Conservation (phyloP, 2,797 vertebrate genomes). For the Sylvia borin region DNA sequence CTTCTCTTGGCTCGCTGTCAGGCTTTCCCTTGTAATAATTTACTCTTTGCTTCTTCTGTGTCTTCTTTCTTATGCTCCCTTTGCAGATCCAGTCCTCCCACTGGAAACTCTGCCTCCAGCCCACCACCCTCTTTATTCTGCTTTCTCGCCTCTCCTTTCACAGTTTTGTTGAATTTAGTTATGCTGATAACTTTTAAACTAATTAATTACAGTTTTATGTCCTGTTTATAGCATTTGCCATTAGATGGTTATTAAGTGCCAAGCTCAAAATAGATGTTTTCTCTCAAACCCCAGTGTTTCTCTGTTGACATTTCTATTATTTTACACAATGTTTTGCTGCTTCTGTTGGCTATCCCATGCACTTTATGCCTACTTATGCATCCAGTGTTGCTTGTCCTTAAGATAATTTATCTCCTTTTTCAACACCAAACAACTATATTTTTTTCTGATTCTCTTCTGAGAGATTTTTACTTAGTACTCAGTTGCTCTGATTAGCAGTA, state of each 20-base stretch:
- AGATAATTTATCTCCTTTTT: not conserved
- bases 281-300: not conserved
- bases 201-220: not conserved
- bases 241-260: not conserved
- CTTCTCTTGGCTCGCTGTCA: slow-evolving; percentile 10
- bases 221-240: not conserved
- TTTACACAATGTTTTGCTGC: not conserved
- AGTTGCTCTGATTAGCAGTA: not conserved
- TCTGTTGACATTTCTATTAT: not conserved
- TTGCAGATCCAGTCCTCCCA: not conserved
- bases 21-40: not conserved
- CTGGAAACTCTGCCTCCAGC: not conserved
- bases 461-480: not conserved
- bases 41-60: not conserved
- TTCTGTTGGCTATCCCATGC: not conserved
- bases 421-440: not conserved
- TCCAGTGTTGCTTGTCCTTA: not conserved
- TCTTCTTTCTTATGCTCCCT: not conserved
- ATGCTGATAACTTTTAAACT: not conserved
- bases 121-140: not conserved
- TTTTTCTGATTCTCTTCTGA: not conserved
- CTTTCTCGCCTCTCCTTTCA: not conserved
- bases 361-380: not conserved
- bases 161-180: not conserved
- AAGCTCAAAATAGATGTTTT: not conserved